Percentiles rank a stretch among this genome's conserved stretches.
Evolutionary conservation across 2,113 vertebrate genomes (phyloP).

Genomic region (Corythaixoides concolor): DNA sequence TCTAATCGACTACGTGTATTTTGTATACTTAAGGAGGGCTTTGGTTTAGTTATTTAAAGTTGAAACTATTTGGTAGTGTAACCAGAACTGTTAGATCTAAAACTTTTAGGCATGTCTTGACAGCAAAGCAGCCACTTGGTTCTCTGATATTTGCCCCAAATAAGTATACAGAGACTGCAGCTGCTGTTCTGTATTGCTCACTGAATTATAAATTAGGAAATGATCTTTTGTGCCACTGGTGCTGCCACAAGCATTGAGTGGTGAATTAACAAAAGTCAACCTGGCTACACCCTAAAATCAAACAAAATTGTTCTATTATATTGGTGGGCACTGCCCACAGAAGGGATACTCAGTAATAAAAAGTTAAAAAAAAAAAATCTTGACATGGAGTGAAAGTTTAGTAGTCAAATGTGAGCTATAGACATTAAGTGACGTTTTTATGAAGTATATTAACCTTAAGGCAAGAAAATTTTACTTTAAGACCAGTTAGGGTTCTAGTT

Average conservation of each 20-base stretch:
- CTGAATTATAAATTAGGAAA: slow-evolving; percentile 47
- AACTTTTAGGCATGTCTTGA: neutral
- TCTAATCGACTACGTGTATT: neutral
- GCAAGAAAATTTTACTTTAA: slow-evolving; percentile 13
- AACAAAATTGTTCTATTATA: neutral
- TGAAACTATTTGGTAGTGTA: neutral
- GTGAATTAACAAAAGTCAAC: neutral
- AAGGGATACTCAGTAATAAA: neutral
- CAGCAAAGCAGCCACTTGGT: neutral
- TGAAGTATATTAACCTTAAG: neutral
- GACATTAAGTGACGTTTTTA: neutral
- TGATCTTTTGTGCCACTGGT: slow-evolving; percentile 21
- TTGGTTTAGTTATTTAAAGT: neutral
- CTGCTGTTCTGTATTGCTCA: slow-evolving; percentile 13
- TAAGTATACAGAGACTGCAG: slow-evolving; percentile 15
- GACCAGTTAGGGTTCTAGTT: neutral
- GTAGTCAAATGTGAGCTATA: neutral
- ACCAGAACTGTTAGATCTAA: neutral
- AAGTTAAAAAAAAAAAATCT: neutral
- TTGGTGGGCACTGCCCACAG: neutral
- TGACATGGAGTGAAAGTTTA: neutral
- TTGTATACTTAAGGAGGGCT: neutral
- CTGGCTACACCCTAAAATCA: neutral
- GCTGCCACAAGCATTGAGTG: neutral
- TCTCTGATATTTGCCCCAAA: slow-evolving; percentile 56